phyloP scores from a whole-genome alignment of 2,888 invertebrate species.

The Nomada lathburiana region DNA sequence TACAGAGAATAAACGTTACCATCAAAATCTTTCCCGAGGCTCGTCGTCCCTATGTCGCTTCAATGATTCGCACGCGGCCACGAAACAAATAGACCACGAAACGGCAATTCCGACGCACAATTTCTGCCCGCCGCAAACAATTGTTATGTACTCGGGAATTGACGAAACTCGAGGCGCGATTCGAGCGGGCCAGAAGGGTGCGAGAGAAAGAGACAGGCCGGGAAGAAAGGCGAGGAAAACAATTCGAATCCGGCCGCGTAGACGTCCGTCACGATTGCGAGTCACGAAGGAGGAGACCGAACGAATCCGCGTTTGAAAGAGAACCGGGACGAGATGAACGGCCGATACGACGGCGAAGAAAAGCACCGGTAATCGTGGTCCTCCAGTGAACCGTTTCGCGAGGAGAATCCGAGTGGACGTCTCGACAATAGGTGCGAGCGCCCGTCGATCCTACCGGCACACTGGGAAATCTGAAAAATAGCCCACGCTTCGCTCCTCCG shows the following conservation, averaged over 20 bases:
- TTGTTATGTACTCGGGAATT: too few species aligned
- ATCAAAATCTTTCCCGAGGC: too few species aligned
- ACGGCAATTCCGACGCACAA: too few species aligned
- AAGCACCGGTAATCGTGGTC: conserved; percentile 57
- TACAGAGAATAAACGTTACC: neutral
- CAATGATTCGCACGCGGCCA: too few species aligned
- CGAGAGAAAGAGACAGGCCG: neutral
- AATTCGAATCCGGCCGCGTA: conserved; percentile 44
- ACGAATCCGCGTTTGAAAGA: conserved; percentile 60
- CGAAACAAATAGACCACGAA: too few species aligned
- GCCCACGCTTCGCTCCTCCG: conserved; percentile 13
- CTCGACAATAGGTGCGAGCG: conserved; percentile 60
- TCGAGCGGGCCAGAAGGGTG: neutral
- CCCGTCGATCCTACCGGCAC: conserved; percentile 21
- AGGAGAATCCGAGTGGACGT: conserved; percentile 67
- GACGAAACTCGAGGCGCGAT: neutral
- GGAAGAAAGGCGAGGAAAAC: conserved; percentile 25
- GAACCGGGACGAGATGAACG: conserved; percentile 69
- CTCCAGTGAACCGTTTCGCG: conserved; percentile 68
- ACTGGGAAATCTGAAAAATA: conserved; percentile 71
- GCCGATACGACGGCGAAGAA: conserved; percentile 57
- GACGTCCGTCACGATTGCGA: conserved; percentile 54
- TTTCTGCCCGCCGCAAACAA: too few species aligned
- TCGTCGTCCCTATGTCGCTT: too few species aligned
- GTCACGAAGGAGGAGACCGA: conserved; percentile 53